These are phyloP conservation scores for Gallinago solitaria DNA, from an alignment of 2,797 vertebrate species.

Conservation along the genomic window DNA sequence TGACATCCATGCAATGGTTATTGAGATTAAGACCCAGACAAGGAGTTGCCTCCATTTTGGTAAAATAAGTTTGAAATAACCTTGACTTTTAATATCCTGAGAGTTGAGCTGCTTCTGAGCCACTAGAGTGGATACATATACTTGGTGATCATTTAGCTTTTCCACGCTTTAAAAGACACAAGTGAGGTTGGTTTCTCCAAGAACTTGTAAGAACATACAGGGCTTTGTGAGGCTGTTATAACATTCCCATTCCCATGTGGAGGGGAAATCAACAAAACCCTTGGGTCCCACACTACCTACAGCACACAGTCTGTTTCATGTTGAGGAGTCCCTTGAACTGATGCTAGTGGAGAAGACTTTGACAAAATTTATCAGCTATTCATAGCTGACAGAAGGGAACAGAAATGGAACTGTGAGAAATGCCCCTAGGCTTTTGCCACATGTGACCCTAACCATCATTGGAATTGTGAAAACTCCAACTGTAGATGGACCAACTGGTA, in stretches of 20 bases:
- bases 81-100: background rate
- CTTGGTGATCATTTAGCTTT: background rate
- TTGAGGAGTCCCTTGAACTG: background rate
- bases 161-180: background rate
- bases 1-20: background rate
- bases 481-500: background rate
- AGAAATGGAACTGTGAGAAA: background rate
- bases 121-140: background rate
- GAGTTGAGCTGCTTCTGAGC: background rate
- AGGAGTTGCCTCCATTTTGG: background rate
- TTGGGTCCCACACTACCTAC: background rate
- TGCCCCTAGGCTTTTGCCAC: background rate
- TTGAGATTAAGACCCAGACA: background rate
- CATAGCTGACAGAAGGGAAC: background rate
- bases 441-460: accelerated
- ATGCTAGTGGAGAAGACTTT: background rate
- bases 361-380: background rate
- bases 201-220: background rate
- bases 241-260: background rate
- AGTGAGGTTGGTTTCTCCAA: background rate
- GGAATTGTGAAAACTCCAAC: background rate
- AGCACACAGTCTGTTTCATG: background rate
- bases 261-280: background rate
- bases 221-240: background rate
- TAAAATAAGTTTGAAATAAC: background rate